Evolutionary conservation across 2,113 vertebrate genomes (phyloP), one percentile per base, ranked within the genome.

Genomic region (zebrafish (Danio rerio)): DNA sequence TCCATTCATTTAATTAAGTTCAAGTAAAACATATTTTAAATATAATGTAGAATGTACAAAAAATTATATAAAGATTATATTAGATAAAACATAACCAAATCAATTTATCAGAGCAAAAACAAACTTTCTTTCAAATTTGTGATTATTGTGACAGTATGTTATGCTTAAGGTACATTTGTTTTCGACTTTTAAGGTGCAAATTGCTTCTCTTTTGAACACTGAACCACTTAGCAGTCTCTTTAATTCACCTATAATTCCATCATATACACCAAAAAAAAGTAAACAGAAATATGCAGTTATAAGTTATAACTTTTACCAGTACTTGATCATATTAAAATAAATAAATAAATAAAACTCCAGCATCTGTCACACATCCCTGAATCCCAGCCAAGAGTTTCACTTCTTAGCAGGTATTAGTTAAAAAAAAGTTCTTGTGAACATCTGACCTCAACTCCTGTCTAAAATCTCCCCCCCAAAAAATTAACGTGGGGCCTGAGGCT

Each of bases 331-430:
- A 31, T 31, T 31, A 31, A 31, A 31, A 31, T 31, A 31, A 49
- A 72, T 20, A 68, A 40, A 66, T 58, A 31, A 31, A 31, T 31
- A 31, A 31, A 31, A 31, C 13, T 61, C 50, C 55, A 20, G 8
- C 59, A 82, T 58, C 20, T 71, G 0, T 75, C 85, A 50, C 13
- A 61, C 45, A 15, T 82, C 87, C 10, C 69, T 71, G 69, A 71
- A 71, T 45, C 45, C 20, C 47, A 50, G 45, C 43, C 45, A 12
- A 45, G n/a, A 52, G 20, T 20, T 71, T 52, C 20, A 80, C 83
- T 89, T 87, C 89, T 90, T 84, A 83, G 72, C 84, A 86, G 85
- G 89, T 86, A 87, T 86, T 15, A 70, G 43, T 62, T 20, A 83
- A 81, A 80, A 49, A 31, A 31, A 74, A 78, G 55, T 53, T 74